Conservation (phyloP, 2,797 vertebrate species). For the Pelochelys cantorii region DNA sequence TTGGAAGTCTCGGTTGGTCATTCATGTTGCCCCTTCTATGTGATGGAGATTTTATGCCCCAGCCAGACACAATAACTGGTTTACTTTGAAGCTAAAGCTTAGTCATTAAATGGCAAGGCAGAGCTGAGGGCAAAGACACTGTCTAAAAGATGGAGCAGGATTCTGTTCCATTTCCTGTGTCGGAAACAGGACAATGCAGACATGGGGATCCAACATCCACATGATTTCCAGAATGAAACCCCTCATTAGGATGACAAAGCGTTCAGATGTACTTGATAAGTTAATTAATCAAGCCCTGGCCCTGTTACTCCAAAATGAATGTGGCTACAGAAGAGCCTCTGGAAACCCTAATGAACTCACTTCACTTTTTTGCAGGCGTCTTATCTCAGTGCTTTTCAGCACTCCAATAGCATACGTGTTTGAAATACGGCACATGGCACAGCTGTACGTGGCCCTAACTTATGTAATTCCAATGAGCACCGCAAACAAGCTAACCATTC, state of each 20-base stretch:
- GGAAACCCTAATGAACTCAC: constrained; percentile 43
- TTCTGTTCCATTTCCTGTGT: neutral
- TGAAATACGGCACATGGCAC: constrained; percentile 53
- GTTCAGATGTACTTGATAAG: constrained; percentile 46
- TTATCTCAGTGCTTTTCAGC: constrained; percentile 56
- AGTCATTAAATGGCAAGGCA: neutral
- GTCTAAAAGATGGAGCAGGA: neutral
- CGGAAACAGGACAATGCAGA: neutral
- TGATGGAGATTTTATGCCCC: neutral
- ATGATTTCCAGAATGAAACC: neutral
- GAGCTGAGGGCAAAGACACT: neutral
- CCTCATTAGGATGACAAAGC: neutral
- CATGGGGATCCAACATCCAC: neutral
- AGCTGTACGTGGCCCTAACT: constrained; percentile 43
- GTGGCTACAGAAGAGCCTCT: constrained; percentile 28
- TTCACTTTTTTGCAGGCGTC: constrained; percentile 36
- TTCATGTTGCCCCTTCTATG: neutral
- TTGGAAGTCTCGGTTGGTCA: neutral
- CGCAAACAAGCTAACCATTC: constrained; percentile 68
- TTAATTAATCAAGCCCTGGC: constrained; percentile 58
- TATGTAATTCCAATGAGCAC: constrained; percentile 45
- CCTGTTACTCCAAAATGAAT: constrained; percentile 1
- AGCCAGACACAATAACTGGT: neutral
- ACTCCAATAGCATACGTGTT: constrained; percentile 47
- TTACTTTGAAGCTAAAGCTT: constrained; percentile 7